These are phyloP conservation scores for Drosophila micromelanica DNA, from an alignment of 1,140 invertebrate species.

Conservation along the genomic window DNA sequence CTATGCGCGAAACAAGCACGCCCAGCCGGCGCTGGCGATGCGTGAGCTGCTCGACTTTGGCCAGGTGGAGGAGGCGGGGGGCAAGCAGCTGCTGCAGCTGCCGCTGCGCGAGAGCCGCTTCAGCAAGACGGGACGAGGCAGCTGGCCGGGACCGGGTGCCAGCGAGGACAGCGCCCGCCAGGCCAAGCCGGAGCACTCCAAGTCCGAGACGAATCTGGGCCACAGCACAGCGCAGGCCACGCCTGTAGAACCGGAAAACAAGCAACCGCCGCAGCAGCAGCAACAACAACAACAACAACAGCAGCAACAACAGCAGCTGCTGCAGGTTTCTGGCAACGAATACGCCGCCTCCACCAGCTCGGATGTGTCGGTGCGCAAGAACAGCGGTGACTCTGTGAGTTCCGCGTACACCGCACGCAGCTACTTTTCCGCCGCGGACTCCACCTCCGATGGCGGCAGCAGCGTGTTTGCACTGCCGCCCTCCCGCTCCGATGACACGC, in stretches of 20 bases:
- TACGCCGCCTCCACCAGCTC: conserved; percentile 68
- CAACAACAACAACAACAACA: conserved; percentile 61
- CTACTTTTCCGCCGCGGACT: conserved; percentile 65
- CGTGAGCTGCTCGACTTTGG: conserved; percentile 73
- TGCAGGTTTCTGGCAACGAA: conserved; percentile 85
- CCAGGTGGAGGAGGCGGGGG: conserved; percentile 48
- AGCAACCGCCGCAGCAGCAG: conserved; percentile 23
- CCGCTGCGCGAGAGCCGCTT: conserved; percentile 90
- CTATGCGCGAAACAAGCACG: conserved; percentile 93
- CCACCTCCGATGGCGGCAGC: conserved; percentile 59
- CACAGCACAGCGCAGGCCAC: conserved; percentile 34
- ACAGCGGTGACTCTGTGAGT: conserved; percentile 86
- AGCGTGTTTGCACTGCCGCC: conserved; percentile 87
- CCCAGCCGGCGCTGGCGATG: conserved; percentile 66
- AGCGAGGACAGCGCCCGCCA: conserved; percentile 75
- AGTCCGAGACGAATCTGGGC: conserved; percentile 92
- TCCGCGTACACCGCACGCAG: conserved; percentile 73
- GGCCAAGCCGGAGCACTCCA: conserved; percentile 88
- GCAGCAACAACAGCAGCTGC: conserved; percentile 82
- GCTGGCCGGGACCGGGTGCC: conserved; percentile 92
- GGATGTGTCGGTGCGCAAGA: conserved; percentile 86
- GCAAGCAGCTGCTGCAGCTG: conserved; percentile 87
- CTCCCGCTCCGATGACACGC: conserved; percentile 91
- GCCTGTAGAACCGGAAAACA: conserved; percentile 20
- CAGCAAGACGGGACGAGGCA: conserved; percentile 91